Evolutionary conservation across 2,888 invertebrate genomes (phyloP).

Genomic region (Eupithecia tripunctaria): DNA sequence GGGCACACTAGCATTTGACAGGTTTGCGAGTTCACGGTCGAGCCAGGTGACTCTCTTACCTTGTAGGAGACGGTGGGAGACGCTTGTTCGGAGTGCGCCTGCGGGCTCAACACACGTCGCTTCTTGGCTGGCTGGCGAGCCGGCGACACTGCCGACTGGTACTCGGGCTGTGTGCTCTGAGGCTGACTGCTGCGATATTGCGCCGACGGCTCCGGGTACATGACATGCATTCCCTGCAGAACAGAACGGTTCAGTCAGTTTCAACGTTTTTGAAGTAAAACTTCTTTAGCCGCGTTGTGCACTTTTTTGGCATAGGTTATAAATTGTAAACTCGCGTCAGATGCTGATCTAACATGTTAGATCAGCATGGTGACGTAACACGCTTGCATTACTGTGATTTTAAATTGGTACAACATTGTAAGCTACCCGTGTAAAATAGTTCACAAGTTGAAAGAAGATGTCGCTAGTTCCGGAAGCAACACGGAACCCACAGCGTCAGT

Average conservation of each 20-base stretch:
- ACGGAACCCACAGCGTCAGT: too few species aligned
- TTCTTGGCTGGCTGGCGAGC: constrained; percentile 75
- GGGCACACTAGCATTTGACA: too few species aligned
- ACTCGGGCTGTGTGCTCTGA: constrained; percentile 66
- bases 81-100: constrained; percentile 48
- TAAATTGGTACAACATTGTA: too few species aligned
- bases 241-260: constrained; percentile 18
- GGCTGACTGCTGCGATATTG: constrained; percentile 80
- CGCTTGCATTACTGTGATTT: too few species aligned
- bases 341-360: too few species aligned
- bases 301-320: too few species aligned
- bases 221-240: constrained; percentile 92
- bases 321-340: too few species aligned
- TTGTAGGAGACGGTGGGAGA: constrained; percentile 72
- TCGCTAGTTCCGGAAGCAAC: too few species aligned
- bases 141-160: constrained; percentile 75
- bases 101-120: constrained; percentile 75
- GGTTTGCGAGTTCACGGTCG: constrained; percentile 34
- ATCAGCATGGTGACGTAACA: too few species aligned
- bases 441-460: too few species aligned
- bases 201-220: constrained; percentile 87
- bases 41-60: constrained; percentile 51
- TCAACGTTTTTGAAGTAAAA: neutral
- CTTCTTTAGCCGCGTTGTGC: too few species aligned
- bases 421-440: too few species aligned